Conservation (phyloP, 2,797 vertebrate genomes). For the Cichlasoma orientale region DNA sequence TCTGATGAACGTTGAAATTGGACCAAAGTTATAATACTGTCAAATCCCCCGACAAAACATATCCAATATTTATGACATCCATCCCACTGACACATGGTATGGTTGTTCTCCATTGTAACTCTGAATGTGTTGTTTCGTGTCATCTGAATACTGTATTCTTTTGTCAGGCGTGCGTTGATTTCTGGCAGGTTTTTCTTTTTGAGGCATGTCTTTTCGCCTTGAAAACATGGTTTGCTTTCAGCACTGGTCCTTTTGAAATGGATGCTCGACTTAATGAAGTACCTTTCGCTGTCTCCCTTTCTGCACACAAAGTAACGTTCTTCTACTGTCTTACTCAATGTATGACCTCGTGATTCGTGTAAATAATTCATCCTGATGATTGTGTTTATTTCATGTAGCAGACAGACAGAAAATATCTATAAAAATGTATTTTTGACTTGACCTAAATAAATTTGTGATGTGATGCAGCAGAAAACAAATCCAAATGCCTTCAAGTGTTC, state of each 20-base stretch:
- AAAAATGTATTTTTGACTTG: slow-evolving; percentile 94
- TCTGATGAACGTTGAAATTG: background rate
- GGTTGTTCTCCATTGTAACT: slow-evolving; percentile 15
- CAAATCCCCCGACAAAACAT: background rate
- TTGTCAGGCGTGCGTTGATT: slow-evolving; percentile 42
- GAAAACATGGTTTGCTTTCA: slow-evolving; percentile 48
- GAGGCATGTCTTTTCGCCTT: slow-evolving; percentile 39
- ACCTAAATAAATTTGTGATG: slow-evolving; percentile 94
- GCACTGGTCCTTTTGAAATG: slow-evolving; percentile 21
- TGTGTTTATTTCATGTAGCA: slow-evolving; percentile 84
- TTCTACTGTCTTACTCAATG: slow-evolving; percentile 62
- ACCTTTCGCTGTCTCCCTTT: background rate
- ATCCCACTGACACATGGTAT: slow-evolving; percentile 1
- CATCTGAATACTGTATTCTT: slow-evolving; percentile 33
- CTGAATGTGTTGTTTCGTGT: slow-evolving; percentile 41
- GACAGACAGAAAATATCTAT: slow-evolving; percentile 83
- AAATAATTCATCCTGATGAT: slow-evolving; percentile 74
- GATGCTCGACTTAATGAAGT: slow-evolving; percentile 21
- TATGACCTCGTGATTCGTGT: slow-evolving; percentile 73
- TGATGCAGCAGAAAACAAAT: slow-evolving; percentile 86
- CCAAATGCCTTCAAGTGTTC: background rate
- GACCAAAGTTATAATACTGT: slow-evolving; percentile 16
- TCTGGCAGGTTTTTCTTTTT: slow-evolving; percentile 33
- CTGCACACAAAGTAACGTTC: slow-evolving; percentile 32
- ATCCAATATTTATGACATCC: background rate